Evolutionary conservation across 1,140 invertebrate species (phyloP), one percentile per base, ranked within the genome.

Genomic region (Octopus bimaculoides): DNA sequence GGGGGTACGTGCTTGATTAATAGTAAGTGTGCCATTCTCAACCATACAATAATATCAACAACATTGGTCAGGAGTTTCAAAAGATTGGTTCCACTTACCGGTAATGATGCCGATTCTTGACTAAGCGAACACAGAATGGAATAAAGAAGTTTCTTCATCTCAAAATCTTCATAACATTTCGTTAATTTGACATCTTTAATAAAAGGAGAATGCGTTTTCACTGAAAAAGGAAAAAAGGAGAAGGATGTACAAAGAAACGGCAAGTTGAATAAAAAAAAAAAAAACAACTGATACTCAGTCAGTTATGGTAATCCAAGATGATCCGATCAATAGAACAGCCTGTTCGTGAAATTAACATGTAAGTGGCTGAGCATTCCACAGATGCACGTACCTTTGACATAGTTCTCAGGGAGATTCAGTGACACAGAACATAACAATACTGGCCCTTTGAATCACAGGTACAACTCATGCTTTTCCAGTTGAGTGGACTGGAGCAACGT

Each of bases 151-250:
- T 90, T 90, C 84, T 89, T 90, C 79, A 91, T 77, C 81, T 91
- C 90, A 87, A 90, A 91, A 82, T 91, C 90, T 84, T 91, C 90
- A 83, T 89, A 88, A 80, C 85, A 89, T 61, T 85, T 86, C 78
- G 81, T 83, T 14, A 90, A 79, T 78, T 90, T 90, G 9, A 91
- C 74, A 82, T 90, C 89, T 79, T 88, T 89, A 12, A 90, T 87
- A 14, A 91, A 78, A 8, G 85, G 86, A 84, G 88, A 88, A 80
- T 90, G 89, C 80, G 86, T 89, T 81, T 90, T 90, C 17, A 91
- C 90, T 90, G 85, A 55, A 87, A 66, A 74, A 83, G 84, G 81
- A 78, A 74, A 81, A 12, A 77, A 77, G 41, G 5, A 52, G 26
- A 41, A 41, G 26, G 26, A 41, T 41, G 26, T 1, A 41, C 26